These are phyloP conservation scores for Rhagologus leucostigma DNA, from an alignment of 2,113 vertebrate genomes.

Conservation along the genomic window DNA sequence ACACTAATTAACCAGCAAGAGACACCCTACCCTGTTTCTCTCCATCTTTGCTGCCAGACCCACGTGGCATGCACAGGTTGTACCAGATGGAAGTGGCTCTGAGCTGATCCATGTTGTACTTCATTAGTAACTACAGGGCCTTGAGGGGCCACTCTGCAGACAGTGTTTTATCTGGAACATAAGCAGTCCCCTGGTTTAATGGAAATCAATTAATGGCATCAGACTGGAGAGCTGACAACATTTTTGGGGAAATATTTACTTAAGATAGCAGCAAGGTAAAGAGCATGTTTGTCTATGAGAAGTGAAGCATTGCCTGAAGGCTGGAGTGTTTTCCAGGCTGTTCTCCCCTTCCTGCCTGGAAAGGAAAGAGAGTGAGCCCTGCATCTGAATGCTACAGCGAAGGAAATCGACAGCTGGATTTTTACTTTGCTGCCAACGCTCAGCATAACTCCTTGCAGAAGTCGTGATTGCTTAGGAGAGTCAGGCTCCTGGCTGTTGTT, in stretches of 20 bases:
- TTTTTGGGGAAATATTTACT: constrained; percentile 36
- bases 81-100: not conserved
- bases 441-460: not conserved
- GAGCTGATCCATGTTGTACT: not conserved
- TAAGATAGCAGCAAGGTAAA: constrained; percentile 43
- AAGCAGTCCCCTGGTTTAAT: not conserved
- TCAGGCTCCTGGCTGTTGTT: not conserved
- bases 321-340: not conserved
- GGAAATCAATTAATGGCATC: constrained; percentile 36
- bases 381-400: not conserved
- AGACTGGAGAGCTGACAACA: not conserved
- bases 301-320: not conserved
- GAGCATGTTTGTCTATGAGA: constrained; percentile 36
- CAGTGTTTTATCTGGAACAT: not conserved
- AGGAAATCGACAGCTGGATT: not conserved
- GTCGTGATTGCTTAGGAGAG: not conserved
- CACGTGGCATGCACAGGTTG: not conserved
- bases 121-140: not conserved
- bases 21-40: not conserved
- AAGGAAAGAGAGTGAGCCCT: not conserved
- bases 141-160: not conserved
- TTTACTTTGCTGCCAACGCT: not conserved
- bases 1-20: not conserved
- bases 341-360: not conserved
- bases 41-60: not conserved